Conservation (phyloP, 2,888 invertebrate genomes). For the Lysandra bellargus region DNA sequence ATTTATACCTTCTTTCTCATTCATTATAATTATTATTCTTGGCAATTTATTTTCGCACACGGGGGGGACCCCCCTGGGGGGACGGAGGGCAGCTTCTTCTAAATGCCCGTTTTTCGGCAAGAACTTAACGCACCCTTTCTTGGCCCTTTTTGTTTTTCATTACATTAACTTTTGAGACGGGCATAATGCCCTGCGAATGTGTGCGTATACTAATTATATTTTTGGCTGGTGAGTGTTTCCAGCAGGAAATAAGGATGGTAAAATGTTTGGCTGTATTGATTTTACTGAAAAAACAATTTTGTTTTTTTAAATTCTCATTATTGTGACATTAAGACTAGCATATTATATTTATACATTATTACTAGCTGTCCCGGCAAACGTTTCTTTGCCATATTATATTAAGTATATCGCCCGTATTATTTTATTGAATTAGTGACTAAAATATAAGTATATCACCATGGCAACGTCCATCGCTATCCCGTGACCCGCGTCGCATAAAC, state of each 20-base stretch:
- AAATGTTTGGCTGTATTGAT: neutral
- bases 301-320: too few species aligned
- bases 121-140: slow-evolving; percentile 81
- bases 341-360: too few species aligned
- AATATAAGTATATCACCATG: too few species aligned
- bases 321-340: too few species aligned
- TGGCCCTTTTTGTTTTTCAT: slow-evolving; percentile 81
- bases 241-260: neutral
- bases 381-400: too few species aligned
- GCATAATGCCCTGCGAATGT: slow-evolving; percentile 73
- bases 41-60: slow-evolving; percentile 81
- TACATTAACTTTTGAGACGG: slow-evolving; percentile 79
- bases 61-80: slow-evolving; percentile 64
- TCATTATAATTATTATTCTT: slow-evolving; percentile 82
- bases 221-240: neutral
- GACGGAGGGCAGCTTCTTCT: slow-evolving; percentile 71
- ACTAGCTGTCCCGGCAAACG: too few species aligned
- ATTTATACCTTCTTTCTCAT: slow-evolving; percentile 81
- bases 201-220: slow-evolving; percentile 49
- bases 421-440: too few species aligned
- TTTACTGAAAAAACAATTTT: too few species aligned
- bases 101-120: slow-evolving; percentile 79
- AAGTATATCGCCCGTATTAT: too few species aligned
- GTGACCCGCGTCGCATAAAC: too few species aligned
- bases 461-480: too few species aligned